A percentile compares a stretch with the other conserved stretches of the same genome.
These are phyloP conservation scores for Macrosiphum euphorbiae DNA, from an alignment of 2,888 invertebrate species.

Conservation along the genomic window DNA sequence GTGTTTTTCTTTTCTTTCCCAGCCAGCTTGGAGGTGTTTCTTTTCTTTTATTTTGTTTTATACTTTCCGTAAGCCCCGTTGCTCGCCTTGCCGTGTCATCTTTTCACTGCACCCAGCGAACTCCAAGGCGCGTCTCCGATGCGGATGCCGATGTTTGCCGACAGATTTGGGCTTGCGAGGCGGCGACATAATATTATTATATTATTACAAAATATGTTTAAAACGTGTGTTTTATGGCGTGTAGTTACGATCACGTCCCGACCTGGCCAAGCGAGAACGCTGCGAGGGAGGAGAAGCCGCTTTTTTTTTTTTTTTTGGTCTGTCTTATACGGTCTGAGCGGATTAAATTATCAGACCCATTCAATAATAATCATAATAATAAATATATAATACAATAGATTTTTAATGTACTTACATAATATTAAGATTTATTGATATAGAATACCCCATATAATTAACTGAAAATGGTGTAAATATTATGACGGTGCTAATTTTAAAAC, in stretches of 20 bases:
- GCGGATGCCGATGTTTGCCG: not conserved
- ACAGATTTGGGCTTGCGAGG: not conserved
- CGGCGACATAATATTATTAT: too few relatives aligned
- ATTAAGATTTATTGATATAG: not conserved
- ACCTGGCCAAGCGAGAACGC: not conserved
- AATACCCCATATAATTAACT: not conserved
- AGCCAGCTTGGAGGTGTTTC: not conserved
- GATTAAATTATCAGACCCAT: not conserved
- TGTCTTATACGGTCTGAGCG: not conserved
- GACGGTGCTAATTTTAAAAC: not conserved
- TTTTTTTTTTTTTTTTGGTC: not conserved
- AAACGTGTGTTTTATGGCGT: not conserved
- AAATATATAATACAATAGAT: not conserved
- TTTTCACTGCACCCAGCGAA: not conserved
- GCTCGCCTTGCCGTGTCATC: not conserved
- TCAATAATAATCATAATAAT: not conserved
- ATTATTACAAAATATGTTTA: not conserved
- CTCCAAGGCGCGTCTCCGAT: not conserved
- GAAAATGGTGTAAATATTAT: not conserved
- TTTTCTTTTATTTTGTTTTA: slow-evolving; percentile 1
- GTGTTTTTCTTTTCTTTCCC: slow-evolving; percentile 16
- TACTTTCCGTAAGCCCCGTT: not conserved
- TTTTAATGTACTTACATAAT: not conserved
- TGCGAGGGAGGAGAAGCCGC: not conserved
- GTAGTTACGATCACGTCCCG: slow-evolving; percentile 31